A percentile compares a stretch with the other conserved stretches of the same genome.
phyloP scores from a whole-genome alignment of 53 echinoderm and acorn worm genomes.

The Echinarachnius parma region DNA sequence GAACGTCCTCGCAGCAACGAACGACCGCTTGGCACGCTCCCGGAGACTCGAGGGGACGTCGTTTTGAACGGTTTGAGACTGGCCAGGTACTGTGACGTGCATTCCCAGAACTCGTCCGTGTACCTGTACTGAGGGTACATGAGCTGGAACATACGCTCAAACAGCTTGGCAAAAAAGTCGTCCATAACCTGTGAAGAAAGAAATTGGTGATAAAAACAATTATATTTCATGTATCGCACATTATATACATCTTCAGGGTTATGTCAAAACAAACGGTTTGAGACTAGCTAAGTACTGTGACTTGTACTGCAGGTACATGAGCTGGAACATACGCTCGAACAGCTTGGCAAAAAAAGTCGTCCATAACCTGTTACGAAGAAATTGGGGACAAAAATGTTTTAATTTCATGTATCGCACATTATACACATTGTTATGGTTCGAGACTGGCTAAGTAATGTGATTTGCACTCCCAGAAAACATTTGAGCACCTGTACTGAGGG shows the following conservation, averaged over 20 bases:
- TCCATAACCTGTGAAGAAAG: conserved; percentile 75
- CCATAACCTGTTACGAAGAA: conserved; percentile 71
- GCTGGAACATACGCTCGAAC: conserved; percentile 80
- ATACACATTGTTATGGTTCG: no score
- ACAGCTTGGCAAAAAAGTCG: conserved; percentile 80
- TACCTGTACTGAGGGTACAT: conserved; percentile 72
- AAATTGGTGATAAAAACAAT: no score
- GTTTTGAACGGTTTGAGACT: conserved; percentile 77
- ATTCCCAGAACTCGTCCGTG: conserved; percentile 70
- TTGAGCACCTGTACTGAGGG: conserved; percentile 61
- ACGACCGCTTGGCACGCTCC: conserved; percentile 33
- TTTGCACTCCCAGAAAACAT: conserved; percentile 74
- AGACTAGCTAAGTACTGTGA: conserved; percentile 54
- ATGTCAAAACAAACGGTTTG: no score
- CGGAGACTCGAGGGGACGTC: conserved; percentile 69
- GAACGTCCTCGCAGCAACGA: conserved; percentile 86
- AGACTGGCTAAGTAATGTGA: conserved; percentile 60
- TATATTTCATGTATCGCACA: no score
- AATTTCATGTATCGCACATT: no score
- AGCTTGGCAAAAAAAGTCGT: conserved; percentile 83
- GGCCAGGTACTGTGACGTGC: conserved; percentile 59
- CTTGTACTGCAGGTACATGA: conserved; percentile 75
- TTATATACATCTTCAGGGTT: no score
- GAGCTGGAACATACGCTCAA: conserved; percentile 82
- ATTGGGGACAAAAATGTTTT: no score